phyloP scores from a whole-genome alignment of 1,140 invertebrate genomes.

The Nephotettix cincticeps region DNA sequence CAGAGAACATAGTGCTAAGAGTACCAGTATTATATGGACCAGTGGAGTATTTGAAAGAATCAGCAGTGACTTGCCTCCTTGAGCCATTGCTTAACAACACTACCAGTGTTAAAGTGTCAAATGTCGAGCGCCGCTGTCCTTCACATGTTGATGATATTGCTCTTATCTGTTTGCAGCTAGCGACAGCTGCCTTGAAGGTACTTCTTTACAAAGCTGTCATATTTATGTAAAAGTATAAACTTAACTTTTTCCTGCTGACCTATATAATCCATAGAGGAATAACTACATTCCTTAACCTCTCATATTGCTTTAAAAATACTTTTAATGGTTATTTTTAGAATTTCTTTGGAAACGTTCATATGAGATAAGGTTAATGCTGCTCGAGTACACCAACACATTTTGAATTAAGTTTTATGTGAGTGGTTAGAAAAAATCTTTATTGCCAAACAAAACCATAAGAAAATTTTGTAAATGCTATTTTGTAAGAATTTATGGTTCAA shows the following conservation, averaged over 20 bases:
- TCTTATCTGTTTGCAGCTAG: slow-evolving; percentile 46
- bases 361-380: too few species aligned
- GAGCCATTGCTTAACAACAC: slow-evolving; percentile 41
- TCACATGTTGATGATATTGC: slow-evolving; percentile 53
- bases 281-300: neutral
- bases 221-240: neutral
- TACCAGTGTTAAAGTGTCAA: slow-evolving; percentile 45
- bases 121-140: slow-evolving; percentile 53
- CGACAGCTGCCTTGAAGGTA: slow-evolving; percentile 40
- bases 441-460: too few species aligned
- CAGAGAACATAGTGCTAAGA: slow-evolving; percentile 51
- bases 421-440: too few species aligned
- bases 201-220: neutral
- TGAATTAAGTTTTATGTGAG: too few species aligned
- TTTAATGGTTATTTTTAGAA: too few species aligned
- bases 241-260: neutral
- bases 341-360: too few species aligned
- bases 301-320: too few species aligned
- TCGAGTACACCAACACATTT: too few species aligned
- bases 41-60: slow-evolving; percentile 53
- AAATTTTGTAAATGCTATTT: too few species aligned
- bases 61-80: slow-evolving; percentile 55
- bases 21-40: slow-evolving; percentile 56
- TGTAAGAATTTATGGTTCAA: too few species aligned
- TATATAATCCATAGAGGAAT: neutral